Evolutionary conservation across 2,888 invertebrate genomes (phyloP), one percentile per base, ranked within the genome.

Genomic region (Cordilura impudica): DNA sequence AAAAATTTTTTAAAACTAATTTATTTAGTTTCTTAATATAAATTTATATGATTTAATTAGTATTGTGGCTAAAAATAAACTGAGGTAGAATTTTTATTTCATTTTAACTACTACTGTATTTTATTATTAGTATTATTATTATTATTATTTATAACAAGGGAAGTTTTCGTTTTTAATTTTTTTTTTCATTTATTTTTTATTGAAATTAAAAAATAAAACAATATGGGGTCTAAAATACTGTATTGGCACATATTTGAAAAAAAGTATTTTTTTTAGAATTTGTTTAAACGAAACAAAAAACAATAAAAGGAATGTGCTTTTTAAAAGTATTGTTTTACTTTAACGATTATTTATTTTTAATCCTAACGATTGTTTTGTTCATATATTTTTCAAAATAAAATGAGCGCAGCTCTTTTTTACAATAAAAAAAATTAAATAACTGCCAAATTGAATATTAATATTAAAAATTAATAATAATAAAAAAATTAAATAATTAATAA

Each of bases 201-300:
- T 47, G 23, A 71, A 74, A 51, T 56, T 69, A 63, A 16, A 47
- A 23, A 12, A 23, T 21, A 43, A 47, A 26, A 66, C 29, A n/a
- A n/a, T 12, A 43, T 73, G 58, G 23, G 67, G 10, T 65, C 49
- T 71, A 65, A 73, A 81, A 81, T 81, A 81, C 81, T 81, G 77
- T 66, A 53, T 77, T 81, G 81, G 81, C 81, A 81, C 77, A 77
- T 73, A 72, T 63, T 60, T 76, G n/a, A n/a, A n/a, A n/a, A n/a
- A n/a, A n/a, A 31, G 10, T 53, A 29, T 65, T 29, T 14, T 14
- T 39, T 45, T 61, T 19, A 21, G 66, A 56, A 66, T 54, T 65
- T 70, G 43, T 54, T 49, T 10, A 65, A 16, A 26, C 39, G 5
- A 70, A 65, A 49, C 6, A 58, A 26, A 39, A 49, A 49, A 61